Percentiles rank a stretch among this genome's conserved stretches.
phyloP scores from a whole-genome alignment of 2,888 invertebrate genomes.

The Hirtodrosophila confusa region DNA sequence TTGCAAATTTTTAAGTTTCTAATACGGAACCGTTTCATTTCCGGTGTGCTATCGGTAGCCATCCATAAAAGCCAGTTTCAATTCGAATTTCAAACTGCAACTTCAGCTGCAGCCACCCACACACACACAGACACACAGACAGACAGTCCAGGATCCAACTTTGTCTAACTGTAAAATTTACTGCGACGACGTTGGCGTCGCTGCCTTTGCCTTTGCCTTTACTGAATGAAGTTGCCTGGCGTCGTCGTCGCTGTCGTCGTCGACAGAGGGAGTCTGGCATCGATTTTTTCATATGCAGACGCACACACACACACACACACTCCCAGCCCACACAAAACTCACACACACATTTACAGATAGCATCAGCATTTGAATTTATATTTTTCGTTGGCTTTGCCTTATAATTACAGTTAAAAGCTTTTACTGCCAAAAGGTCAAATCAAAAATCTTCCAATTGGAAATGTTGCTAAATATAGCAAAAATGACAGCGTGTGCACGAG shows the following conservation, averaged over 20 bases:
- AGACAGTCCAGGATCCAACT: slow-evolving; percentile 47
- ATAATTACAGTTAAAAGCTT: slow-evolving; percentile 65
- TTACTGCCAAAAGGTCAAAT: slow-evolving; percentile 73
- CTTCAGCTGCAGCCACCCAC: slow-evolving; percentile 34
- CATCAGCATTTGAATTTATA: slow-evolving; percentile 24
- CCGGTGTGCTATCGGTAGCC: slow-evolving; percentile 63
- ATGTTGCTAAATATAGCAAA: slow-evolving; percentile 71
- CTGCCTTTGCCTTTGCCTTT: slow-evolving; percentile 48
- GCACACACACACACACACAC: slow-evolving; percentile 44
- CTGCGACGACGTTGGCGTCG: slow-evolving; percentile 43
- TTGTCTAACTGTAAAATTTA: slow-evolving; percentile 76
- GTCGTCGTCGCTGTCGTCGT: slow-evolving; percentile 32
- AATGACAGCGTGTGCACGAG: slow-evolving; percentile 40
- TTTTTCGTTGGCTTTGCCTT: slow-evolving; percentile 43
- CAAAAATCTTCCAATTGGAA: slow-evolving; percentile 65
- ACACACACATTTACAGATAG: slow-evolving; percentile 18
- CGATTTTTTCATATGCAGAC: slow-evolving; percentile 75
- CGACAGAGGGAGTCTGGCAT: slow-evolving; percentile 76
- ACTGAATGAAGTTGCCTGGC: slow-evolving; percentile 73
- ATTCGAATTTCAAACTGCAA: slow-evolving; percentile 28
- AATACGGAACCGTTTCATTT: slow-evolving; percentile 67
- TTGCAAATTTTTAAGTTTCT: slow-evolving; percentile 56
- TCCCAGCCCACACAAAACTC: slow-evolving; percentile 26
- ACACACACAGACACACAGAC: slow-evolving; percentile 9
- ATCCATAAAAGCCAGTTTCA: slow-evolving; percentile 42